Evolutionary conservation across 2,888 invertebrate species (phyloP).

Genomic region (Dicycla oo): DNA sequence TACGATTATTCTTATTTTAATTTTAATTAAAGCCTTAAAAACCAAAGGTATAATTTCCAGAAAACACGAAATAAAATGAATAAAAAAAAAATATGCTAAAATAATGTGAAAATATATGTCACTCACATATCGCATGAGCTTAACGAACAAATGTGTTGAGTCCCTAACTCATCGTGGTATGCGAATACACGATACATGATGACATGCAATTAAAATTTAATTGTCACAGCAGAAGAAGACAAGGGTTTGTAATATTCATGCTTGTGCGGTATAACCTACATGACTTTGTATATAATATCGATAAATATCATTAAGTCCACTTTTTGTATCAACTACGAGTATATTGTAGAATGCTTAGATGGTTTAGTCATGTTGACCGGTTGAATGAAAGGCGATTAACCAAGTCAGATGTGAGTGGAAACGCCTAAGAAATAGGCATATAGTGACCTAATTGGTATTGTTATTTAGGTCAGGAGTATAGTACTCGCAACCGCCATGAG

Average conservation of each 20-base stretch:
- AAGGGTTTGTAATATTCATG: slow-evolving; percentile 32
- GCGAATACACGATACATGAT: slow-evolving; percentile 39
- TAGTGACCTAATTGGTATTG: not conserved
- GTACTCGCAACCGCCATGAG: not conserved
- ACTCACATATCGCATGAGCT: slow-evolving; percentile 7
- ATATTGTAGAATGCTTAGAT: not conserved
- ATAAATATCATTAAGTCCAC: not conserved
- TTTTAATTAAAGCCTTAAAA: not conserved
- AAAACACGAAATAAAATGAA: not conserved
- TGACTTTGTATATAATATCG: slow-evolving; percentile 8
- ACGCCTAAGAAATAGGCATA: not conserved
- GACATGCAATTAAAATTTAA: slow-evolving; percentile 58
- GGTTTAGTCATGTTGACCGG: not conserved
- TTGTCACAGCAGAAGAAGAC: slow-evolving; percentile 50
- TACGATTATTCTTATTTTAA: not conserved
- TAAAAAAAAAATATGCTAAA: not conserved
- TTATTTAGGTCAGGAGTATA: not conserved
- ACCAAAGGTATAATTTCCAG: rapidly evolving
- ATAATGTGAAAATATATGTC: slow-evolving; percentile 1
- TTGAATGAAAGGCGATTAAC: not conserved
- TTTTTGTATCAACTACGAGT: not conserved
- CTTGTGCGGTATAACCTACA: slow-evolving; percentile 29
- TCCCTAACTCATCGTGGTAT: slow-evolving; percentile 35
- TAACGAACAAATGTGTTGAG: slow-evolving; percentile 27
- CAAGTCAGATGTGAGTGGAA: not conserved